phyloP scores from a whole-genome alignment of 92 coral and sea anemone genomes.

The Pocillopora grandis region DNA sequence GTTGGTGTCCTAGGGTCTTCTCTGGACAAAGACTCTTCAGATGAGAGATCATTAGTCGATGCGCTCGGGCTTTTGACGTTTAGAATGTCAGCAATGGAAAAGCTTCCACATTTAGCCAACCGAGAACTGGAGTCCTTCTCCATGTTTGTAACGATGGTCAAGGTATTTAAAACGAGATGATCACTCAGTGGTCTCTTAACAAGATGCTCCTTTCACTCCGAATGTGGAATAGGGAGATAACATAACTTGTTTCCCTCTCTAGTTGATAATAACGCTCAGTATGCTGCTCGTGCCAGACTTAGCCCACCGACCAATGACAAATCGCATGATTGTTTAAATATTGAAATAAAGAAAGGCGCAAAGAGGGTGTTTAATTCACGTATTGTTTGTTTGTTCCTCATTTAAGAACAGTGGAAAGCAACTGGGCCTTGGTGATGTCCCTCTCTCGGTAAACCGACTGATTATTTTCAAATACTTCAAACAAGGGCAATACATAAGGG shows the following conservation, averaged over 20 bases:
- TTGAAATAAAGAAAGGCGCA: slow-evolving; percentile 1
- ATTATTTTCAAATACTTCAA: not conserved
- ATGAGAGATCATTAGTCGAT: not conserved
- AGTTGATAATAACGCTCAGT: not conserved
- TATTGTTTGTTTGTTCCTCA: not conserved
- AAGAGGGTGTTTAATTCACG: not conserved
- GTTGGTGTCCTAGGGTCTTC: not conserved
- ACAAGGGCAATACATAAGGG: not conserved
- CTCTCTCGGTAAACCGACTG: not conserved
- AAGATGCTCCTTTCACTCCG: not conserved
- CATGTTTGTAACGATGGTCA: not conserved
- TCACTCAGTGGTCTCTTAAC: not conserved
- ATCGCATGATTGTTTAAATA: slow-evolving; percentile 21
- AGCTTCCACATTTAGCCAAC: not conserved
- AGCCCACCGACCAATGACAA: slow-evolving; percentile 18
- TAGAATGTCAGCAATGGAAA: slow-evolving; percentile 26
- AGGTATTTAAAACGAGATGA: not conserved
- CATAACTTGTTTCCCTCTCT: slow-evolving; percentile 3
- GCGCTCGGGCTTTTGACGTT: slow-evolving; percentile 1
- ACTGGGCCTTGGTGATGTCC: not conserved
- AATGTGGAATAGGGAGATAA: not conserved
- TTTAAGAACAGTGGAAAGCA: not conserved
- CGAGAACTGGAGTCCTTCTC: not conserved
- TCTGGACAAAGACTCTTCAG: not conserved
- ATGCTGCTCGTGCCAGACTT: slow-evolving; percentile 35